Base-by-base conservation (phyloP, 1,140 invertebrate species). In the Dryas iulia region DNA sequence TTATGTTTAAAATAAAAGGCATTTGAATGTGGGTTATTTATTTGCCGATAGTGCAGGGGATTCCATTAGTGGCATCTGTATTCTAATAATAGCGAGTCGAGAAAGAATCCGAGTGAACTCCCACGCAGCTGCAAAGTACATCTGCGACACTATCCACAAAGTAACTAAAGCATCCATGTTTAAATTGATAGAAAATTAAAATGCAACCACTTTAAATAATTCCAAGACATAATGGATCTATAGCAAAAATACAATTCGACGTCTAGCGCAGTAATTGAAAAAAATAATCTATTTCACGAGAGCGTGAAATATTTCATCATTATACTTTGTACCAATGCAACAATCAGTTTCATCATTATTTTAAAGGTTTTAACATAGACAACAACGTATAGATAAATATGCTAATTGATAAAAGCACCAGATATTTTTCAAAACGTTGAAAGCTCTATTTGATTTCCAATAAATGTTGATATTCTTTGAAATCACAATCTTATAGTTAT, bases 21-120 rank as follows among this genome's bases (percentile, higher is more conserved):
- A 47, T 47, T 47, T 47, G 39, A n/a, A 47, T 47, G 18, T 18
- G 39, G 39, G 39, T 47, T 47, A 47, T 14, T 18, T 47, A 18
- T 14, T 47, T 47, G 18, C 21, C 39, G 21, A 47, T 47, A 47
- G 39, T 47, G 39, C 39, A 47, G 39, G 39, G 39, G 21, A 47
- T 47, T 47, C 39, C 39, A 47, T 47, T 47, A 47, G 6, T 47
- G 39, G 39, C 39, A 62, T 69, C 57, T 59, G 59, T 69, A 58
- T 58, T 65, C 68, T 70, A 65, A 59, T 65, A 65, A 70, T 70
- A 70, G 60, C 47, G 54, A 69, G 35, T 52, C 26, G 47, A 59
- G 62, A 65, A 70, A 65, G 56, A 70, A 70, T 65, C 62, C 61
- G 47, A 58, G 61, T 39, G 64, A 54, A 31, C 62, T 65, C 68